A percentile compares a stretch with the other conserved stretches of the same genome.
Conservation (phyloP, 64 coral and sea anemone genomes). For the Hydrozoanthus tunicans region DNA sequence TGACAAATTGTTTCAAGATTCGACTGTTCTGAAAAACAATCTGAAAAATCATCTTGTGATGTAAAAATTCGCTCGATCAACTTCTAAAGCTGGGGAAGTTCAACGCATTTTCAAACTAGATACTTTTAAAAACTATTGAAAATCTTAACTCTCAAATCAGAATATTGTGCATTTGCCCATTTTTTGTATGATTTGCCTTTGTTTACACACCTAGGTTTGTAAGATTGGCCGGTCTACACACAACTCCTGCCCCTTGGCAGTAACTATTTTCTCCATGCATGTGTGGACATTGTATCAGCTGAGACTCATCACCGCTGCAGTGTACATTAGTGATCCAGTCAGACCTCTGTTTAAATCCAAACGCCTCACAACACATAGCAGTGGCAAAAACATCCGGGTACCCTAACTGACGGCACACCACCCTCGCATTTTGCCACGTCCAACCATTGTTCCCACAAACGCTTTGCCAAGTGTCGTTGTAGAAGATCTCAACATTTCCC, state of each 20-base stretch:
- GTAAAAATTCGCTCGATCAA: too few relatives aligned
- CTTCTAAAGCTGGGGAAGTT: too few relatives aligned
- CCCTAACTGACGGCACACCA: constrained; percentile 50
- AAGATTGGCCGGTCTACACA: constrained; percentile 5
- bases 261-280: constrained; percentile 21
- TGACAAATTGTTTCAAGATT: too few relatives aligned
- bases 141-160: too few relatives aligned
- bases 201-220: not conserved
- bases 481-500: not conserved
- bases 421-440: constrained; percentile 27
- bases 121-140: too few relatives aligned
- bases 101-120: too few relatives aligned
- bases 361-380: not conserved
- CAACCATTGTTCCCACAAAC: constrained; percentile 12
- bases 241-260: constrained; percentile 35
- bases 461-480: constrained; percentile 21
- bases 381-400: not conserved
- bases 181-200: too few relatives aligned
- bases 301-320: constrained; percentile 20
- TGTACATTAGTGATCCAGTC: constrained; percentile 18
- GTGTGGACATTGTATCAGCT: constrained; percentile 30
- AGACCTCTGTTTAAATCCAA: not conserved
- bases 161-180: not conserved
- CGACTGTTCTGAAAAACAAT: too few relatives aligned
- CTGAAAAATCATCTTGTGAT: too few relatives aligned